Percentiles rank a stretch among this genome's conserved stretches.
Conservation (phyloP, 1,140 invertebrate species). For the Drosophila elegans region DNA sequence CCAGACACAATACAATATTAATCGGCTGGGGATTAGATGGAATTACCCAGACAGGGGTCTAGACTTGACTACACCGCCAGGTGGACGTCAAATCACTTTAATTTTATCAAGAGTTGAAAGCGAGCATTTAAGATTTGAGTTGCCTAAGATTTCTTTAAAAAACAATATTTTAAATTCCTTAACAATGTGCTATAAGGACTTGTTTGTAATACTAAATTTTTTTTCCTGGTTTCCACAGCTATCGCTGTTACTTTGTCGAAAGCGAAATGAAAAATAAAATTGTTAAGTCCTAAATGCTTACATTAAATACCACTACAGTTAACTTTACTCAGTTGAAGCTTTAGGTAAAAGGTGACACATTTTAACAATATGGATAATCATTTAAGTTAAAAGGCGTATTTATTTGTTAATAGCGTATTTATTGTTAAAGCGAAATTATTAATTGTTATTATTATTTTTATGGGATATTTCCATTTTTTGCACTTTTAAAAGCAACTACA, state of each 20-base stretch:
- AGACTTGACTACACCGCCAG: conserved; percentile 21
- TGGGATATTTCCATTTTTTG: conserved; percentile 7
- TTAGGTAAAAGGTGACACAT: not conserved
- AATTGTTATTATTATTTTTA: conserved; percentile 16
- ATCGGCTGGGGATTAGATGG: conserved; percentile 42
- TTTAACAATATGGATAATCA: not conserved
- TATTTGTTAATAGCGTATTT: not conserved
- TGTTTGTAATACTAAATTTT: no score
- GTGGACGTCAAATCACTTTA: not conserved
- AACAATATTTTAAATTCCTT: no score
- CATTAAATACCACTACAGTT: no score
- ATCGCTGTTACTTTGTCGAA: no score
- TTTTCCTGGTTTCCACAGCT: no score
- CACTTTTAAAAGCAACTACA: conserved; percentile 20
- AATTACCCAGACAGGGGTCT: conserved; percentile 32
- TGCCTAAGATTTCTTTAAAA: no score
- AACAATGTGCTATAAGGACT: no score
- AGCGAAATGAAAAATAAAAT: no score
- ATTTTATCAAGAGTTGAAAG: not conserved
- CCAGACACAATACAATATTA: conserved; percentile 50
- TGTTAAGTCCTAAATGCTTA: no score
- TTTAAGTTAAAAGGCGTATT: not conserved
- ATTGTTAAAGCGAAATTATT: not conserved
- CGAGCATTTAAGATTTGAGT: conserved; percentile 18
- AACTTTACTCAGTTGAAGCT: no score